Evolutionary conservation across 2,888 invertebrate genomes (phyloP).

Genomic region (Cepaea hortensis): DNA sequence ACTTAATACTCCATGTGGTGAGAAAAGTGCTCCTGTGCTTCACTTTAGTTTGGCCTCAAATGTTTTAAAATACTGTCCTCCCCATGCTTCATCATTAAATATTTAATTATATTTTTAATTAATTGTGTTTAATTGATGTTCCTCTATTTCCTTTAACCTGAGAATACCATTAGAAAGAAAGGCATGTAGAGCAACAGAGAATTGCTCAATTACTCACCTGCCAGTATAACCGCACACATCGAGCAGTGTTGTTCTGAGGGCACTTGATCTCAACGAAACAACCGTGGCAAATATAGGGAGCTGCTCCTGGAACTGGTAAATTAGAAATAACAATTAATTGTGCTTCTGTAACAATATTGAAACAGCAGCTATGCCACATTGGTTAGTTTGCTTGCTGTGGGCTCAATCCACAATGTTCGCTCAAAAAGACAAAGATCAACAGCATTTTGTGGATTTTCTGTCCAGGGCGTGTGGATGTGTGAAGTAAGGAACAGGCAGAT

Average conservation of each 20-base stretch:
- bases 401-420: not conserved
- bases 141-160: not conserved
- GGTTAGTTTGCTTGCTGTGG: not conserved
- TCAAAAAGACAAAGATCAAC: too few relatives aligned
- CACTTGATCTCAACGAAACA: constrained; percentile 20
- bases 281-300: constrained; percentile 23
- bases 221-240: constrained; percentile 6
- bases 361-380: not conserved
- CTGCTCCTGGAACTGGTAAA: constrained; percentile 28
- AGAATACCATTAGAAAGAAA: not conserved
- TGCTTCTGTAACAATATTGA: too few relatives aligned
- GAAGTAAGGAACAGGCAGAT: too few relatives aligned
- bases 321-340: not conserved
- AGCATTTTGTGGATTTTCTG: too few relatives aligned
- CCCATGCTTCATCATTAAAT: too few relatives aligned
- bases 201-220: not conserved
- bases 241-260: not conserved
- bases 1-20: too few relatives aligned
- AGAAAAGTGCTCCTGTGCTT: too few relatives aligned
- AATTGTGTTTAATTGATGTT: too few relatives aligned
- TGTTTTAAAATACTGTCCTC: too few relatives aligned
- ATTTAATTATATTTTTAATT: too few relatives aligned
- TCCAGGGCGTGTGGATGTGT: too few relatives aligned
- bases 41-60: too few relatives aligned
- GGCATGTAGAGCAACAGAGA: not conserved